Evolutionary conservation across 2,113 vertebrate species (phyloP), one percentile per base, ranked within the genome.

Genomic region (Tupaia chinensis): DNA sequence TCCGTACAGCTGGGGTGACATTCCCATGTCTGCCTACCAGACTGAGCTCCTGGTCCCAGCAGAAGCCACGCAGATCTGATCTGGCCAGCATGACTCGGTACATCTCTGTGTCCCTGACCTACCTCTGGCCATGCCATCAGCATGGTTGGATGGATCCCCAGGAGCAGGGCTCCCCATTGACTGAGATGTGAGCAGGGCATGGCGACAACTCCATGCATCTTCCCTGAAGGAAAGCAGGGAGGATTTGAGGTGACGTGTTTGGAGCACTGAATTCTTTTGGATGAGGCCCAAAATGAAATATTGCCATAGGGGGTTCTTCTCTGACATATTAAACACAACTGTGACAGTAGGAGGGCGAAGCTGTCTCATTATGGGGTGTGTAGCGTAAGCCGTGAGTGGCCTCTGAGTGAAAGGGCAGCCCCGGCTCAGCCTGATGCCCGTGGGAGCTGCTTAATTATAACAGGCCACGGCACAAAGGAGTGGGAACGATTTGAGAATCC

Each of bases 301-400:
- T 93, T 95, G 85, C 80, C 94, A 90, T 87, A 94, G 93, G 96
- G 93, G 80, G 32, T 95, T 82, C 83, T 97, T 95, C 96, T 96
- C 96, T 97, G 97, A 97, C 93, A 93, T 96, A 94, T 97, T 98
- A 95, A 98, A 97, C 93, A 98, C 97, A 95, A 96, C 88, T 97
- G 69, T 98, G 97, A 97, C 94, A 96, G 82, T 96, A 63, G 97
- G 92, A 97, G 77, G 83, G 89, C 97, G 96, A 93, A 97, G 34
- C 90, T 96, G 83, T 96, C 98, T 98, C 82, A 92, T 97, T 98
- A 86, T 81, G 96, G 68, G 22, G 88, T 96, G 98, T 97, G 98
- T 98, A 98, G 97, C 96, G 91, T 81, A 93, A 96, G 78, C 73
- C 90, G 92, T 98, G 89, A 95, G 83, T 0, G 81, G 95, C 22